A percentile compares a stretch with the other conserved stretches of the same genome.
Conservation (phyloP, 2,113 vertebrate genomes). For the Xenus cinereus region DNA sequence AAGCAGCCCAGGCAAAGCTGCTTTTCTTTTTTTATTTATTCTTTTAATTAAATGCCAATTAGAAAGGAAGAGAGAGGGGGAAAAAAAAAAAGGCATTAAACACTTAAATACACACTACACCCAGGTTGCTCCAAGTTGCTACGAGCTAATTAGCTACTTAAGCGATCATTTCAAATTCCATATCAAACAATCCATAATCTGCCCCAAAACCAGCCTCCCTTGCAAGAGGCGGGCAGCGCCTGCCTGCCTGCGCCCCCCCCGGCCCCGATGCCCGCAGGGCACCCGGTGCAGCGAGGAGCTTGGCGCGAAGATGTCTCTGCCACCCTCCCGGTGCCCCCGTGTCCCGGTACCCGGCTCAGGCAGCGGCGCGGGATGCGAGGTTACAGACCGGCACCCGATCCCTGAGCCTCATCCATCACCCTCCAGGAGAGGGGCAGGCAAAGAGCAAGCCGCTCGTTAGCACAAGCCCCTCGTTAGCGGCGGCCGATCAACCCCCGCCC, state of each 20-base stretch:
- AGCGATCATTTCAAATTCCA: slow-evolving; percentile 55
- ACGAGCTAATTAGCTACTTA: slow-evolving; percentile 54
- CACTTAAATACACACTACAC: slow-evolving; percentile 60
- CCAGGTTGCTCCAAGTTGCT: slow-evolving; percentile 45
- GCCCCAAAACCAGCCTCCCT: neutral
- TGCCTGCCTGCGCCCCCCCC: too few species aligned
- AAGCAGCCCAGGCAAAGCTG: slow-evolving; percentile 43
- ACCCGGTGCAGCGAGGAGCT: accelerated
- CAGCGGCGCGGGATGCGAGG: neutral
- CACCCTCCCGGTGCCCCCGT: neutral
- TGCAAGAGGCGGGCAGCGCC: too few species aligned
- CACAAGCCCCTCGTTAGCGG: slow-evolving; percentile 36
- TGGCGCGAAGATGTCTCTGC: neutral
- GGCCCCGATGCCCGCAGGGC: too few species aligned
- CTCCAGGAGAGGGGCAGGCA: neutral
- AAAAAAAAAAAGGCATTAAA: slow-evolving; percentile 29
- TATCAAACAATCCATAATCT: slow-evolving; percentile 46
- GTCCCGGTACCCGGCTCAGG: neutral
- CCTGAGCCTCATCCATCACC: slow-evolving; percentile 25
- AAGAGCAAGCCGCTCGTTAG: slow-evolving; percentile 45
- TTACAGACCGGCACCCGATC: neutral
- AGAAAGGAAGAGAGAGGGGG: slow-evolving; percentile 31
- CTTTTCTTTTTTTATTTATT: slow-evolving; percentile 66
- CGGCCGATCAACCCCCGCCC: neutral
- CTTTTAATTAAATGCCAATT: slow-evolving; percentile 73